Evolutionary conservation across 2,113 vertebrate species (phyloP).

Genomic region (Dasypus novemcinctus): DNA sequence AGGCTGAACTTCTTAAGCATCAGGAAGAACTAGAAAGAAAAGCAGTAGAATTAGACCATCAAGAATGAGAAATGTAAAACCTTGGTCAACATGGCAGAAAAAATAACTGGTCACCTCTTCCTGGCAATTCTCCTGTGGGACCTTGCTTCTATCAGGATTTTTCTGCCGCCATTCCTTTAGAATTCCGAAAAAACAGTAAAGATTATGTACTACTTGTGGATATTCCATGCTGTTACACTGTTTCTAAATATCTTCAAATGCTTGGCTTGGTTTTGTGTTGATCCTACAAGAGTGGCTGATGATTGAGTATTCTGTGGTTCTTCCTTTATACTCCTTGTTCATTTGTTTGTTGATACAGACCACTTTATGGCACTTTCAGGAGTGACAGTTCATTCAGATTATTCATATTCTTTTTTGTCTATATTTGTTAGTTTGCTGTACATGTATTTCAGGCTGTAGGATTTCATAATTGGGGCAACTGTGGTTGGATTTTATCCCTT

Average conservation of each 20-base stretch:
- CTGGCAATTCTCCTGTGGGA: constrained; percentile 93
- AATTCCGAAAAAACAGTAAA: constrained; percentile 99
- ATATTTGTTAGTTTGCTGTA: constrained; percentile 97
- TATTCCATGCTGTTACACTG: constrained; percentile 94
- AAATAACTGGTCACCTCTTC: constrained; percentile 98
- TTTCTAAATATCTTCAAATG: constrained; percentile 96
- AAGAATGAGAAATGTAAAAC: constrained; percentile 97
- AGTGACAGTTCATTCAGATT: constrained; percentile 99
- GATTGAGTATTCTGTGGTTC: constrained; percentile 96
- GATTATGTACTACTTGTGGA: constrained; percentile 99
- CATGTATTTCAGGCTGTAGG: constrained; percentile 96
- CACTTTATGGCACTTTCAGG: constrained; percentile 98
- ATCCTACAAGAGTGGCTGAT: constrained; percentile 89
- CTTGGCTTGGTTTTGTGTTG: constrained; percentile 96
- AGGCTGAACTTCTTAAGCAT: constrained; percentile 92
- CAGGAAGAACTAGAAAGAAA: constrained; percentile 98
- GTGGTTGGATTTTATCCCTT: constrained; percentile 98
- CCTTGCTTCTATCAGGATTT: constrained; percentile 99
- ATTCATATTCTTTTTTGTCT: constrained; percentile 99
- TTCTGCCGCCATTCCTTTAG: constrained; percentile 96
- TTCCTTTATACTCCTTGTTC: constrained; percentile 97
- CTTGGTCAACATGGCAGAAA: constrained; percentile 93
- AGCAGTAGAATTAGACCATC: constrained; percentile 96
- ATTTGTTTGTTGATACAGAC: constrained; percentile 99
- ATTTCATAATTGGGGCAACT: constrained; percentile 95